phyloP scores from a whole-genome alignment of 1,140 invertebrate species.

The Lepidostoma basale region DNA sequence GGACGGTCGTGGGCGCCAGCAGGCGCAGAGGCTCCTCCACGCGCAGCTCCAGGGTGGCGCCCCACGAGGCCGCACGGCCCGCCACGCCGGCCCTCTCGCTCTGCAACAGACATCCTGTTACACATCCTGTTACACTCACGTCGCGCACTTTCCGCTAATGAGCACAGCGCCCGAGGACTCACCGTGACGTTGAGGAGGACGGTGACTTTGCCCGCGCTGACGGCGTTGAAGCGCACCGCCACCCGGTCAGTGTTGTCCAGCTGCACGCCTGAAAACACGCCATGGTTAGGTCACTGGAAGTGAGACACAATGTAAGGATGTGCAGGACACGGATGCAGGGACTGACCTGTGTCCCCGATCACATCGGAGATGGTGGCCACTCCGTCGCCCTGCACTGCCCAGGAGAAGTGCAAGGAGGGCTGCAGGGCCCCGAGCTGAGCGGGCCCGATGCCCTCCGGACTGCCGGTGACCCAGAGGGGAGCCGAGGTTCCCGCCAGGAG shows the following conservation, averaged over 20 bases:
- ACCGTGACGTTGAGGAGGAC: constrained; percentile 40
- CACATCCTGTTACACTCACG: not conserved
- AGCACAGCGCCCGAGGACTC: too few relatives aligned
- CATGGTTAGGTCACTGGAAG: not conserved
- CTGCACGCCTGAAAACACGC: constrained; percentile 34
- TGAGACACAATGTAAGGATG: not conserved
- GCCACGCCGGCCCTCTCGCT: not conserved
- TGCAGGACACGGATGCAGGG: not conserved
- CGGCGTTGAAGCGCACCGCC: constrained; percentile 26
- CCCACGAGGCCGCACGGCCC: constrained; percentile 24
- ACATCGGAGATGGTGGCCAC: constrained; percentile 30
- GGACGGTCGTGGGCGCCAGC: constrained; percentile 4
- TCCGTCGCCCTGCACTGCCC: constrained; percentile 37
- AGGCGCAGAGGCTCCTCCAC: constrained; percentile 28
- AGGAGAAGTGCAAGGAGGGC: constrained; percentile 37
- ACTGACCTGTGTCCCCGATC: constrained; percentile 28
- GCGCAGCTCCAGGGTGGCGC: constrained; percentile 23
- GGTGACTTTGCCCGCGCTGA: constrained; percentile 28
- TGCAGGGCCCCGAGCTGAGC: constrained; percentile 33
- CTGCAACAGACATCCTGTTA: not conserved
- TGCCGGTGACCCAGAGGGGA: constrained; percentile 38
- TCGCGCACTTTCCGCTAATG: too few relatives aligned
- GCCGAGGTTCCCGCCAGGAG: constrained; percentile 35
- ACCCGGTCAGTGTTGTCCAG: constrained; percentile 40
- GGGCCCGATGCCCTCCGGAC: constrained; percentile 31